Evolutionary conservation across 1,140 invertebrate species (phyloP), one percentile per base, ranked within the genome.

Genomic region (Zaprionus kolodkinae): DNA sequence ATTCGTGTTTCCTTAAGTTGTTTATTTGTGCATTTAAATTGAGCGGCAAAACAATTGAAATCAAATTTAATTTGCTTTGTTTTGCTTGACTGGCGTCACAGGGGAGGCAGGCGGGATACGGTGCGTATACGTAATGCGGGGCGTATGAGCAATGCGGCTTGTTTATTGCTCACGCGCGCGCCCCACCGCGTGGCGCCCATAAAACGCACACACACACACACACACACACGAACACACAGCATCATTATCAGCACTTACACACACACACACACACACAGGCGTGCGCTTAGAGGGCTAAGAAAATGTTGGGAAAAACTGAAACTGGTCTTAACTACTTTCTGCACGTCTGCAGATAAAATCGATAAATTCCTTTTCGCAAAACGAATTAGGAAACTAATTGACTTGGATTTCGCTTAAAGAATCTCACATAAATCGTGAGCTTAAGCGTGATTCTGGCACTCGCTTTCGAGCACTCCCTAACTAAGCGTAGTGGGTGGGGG

Each of bases 301-400:
- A 72, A 77, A 68, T 76, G 52, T 73, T 77, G 36, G 62, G 38
- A 54, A 62, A 70, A 84, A 84, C 85, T 84, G 62, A 72, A 84
- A 84, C 85, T 84, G 84, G 64, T 81, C 85, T 88, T 89, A 88
- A 89, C 81, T 88, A 88, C 84, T 88, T 88, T 88, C 84, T 88
- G 84, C 84, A 88, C 84, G 84, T 89, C 81, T 89, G 74, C 85
- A 89, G 84, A 88, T 88, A 89, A 88, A 88, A 88, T 88, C 84
- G 84, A 88, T 88, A 88, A 88, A 88, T 88, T 88, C 81, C 85
- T 89, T 85, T 89, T 81, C 85, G 85, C 83, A 89, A 88, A 88
- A 88, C 85, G 84, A 88, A 88, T 88, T 88, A 89, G 84, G 84
- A 88, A 88, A 88, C 84, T 89, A 88, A 88, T 88, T 88, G 85